phyloP scores from a whole-genome alignment of 2,888 invertebrate genomes.

The Sericinus montela region DNA sequence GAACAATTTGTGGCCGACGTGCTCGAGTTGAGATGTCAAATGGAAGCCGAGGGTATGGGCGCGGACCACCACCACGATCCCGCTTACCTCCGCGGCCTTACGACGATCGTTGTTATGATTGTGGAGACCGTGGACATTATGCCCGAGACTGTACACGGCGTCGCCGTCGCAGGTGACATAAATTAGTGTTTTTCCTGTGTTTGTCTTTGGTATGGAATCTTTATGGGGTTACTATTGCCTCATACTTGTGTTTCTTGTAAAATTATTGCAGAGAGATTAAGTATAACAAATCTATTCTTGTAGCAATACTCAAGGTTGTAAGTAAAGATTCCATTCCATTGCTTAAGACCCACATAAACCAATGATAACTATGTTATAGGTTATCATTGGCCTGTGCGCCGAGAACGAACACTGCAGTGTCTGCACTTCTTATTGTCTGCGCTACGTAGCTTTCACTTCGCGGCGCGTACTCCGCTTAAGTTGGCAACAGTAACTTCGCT shows the following conservation, averaged over 20 bases:
- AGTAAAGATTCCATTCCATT: conserved; percentile 62
- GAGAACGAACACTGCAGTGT: conserved; percentile 76
- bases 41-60: conserved; percentile 83
- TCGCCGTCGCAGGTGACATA: conserved; percentile 76
- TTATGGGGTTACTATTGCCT: conserved; percentile 27
- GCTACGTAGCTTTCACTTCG: conserved; percentile 77
- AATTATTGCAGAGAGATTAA: too few relatives aligned
- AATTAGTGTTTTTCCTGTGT: conserved; percentile 22
- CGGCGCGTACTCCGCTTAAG: conserved; percentile 71
- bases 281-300: too few relatives aligned
- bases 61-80: conserved; percentile 80
- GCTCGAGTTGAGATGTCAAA: conserved; percentile 96
- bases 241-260: not conserved
- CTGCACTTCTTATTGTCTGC: conserved; percentile 79
- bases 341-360: conserved; percentile 67
- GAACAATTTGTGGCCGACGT: conserved; percentile 92
- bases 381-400: conserved; percentile 80
- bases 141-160: conserved; percentile 93
- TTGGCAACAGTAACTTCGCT: conserved; percentile 72
- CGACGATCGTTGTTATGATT: conserved; percentile 96
- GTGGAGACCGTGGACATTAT: conserved; percentile 95
- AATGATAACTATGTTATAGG: conserved; percentile 80
- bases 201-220: conserved; percentile 49
- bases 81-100: conserved; percentile 89
- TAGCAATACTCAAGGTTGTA: conserved; percentile 1